Conservation (phyloP, 92 coral and sea anemone genomes). For the Desmophyllum pertusum region DNA sequence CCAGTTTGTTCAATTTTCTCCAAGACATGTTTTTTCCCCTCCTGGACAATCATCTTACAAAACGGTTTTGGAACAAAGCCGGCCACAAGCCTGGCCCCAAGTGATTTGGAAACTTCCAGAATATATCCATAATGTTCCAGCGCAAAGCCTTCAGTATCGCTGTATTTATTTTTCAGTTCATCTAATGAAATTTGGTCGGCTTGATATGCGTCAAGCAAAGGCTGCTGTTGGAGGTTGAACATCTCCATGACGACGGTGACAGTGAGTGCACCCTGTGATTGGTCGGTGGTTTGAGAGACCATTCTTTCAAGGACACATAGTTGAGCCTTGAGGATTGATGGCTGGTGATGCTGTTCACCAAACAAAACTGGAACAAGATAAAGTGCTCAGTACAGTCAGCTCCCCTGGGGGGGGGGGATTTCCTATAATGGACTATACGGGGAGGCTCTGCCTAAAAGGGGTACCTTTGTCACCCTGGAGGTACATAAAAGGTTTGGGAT, state of each 20-base stretch:
- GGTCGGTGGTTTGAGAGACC: slow-evolving; percentile 56
- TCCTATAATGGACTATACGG: too few species aligned
- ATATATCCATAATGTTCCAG: slow-evolving; percentile 73
- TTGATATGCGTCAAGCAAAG: slow-evolving; percentile 71
- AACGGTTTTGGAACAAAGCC: slow-evolving; percentile 77
- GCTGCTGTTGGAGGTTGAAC: slow-evolving; percentile 81
- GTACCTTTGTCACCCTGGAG: too few species aligned
- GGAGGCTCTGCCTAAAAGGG: too few species aligned
- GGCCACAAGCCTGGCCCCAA: slow-evolving; percentile 69
- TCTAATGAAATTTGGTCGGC: slow-evolving; percentile 60
- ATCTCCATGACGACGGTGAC: slow-evolving; percentile 71
- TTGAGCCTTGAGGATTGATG: slow-evolving; percentile 76
- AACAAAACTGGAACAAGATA: slow-evolving; percentile 68
- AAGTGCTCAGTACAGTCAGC: neutral
- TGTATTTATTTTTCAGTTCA: slow-evolving; percentile 64
- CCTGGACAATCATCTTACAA: slow-evolving; percentile 55
- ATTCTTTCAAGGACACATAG: slow-evolving; percentile 82
- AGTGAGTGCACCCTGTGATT: slow-evolving; percentile 18
- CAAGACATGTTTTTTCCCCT: slow-evolving; percentile 61
- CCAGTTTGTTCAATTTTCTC: slow-evolving; percentile 56
- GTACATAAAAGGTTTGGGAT: too few species aligned
- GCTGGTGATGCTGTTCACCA: slow-evolving; percentile 82
- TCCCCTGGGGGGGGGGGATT: neutral
- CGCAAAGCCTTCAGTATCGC: slow-evolving; percentile 75
- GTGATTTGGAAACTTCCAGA: slow-evolving; percentile 63